phyloP scores from a whole-genome alignment of 2,797 vertebrate genomes.

The Lemur catta region DNA sequence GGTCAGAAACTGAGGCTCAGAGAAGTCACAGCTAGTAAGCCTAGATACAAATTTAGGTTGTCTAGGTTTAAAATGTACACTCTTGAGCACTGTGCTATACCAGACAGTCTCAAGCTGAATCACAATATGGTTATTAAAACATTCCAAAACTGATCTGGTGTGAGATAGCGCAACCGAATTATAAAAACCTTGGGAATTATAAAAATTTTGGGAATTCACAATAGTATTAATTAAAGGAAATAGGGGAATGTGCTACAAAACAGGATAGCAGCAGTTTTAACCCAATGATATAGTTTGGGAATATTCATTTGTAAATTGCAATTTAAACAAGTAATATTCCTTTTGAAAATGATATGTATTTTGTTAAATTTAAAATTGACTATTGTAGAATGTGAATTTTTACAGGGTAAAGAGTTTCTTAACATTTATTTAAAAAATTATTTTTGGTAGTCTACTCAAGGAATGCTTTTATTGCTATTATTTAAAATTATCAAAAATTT shows the following conservation, averaged over 20 bases:
- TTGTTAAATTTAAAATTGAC: background rate
- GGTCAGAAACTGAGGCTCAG: background rate
- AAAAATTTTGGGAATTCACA: background rate
- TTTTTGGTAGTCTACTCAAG: background rate
- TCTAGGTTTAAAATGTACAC: background rate
- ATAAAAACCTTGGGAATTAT: background rate
- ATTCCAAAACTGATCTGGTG: background rate
- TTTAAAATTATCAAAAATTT: background rate
- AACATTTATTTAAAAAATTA: background rate
- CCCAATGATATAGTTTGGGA: background rate
- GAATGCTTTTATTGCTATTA: background rate
- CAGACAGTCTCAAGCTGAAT: background rate
- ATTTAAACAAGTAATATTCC: background rate
- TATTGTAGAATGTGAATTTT: background rate
- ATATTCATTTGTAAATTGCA: background rate
- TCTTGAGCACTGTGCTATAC: background rate
- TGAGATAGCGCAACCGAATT: background rate
- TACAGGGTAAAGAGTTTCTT: background rate
- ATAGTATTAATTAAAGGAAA: conserved; percentile 3
- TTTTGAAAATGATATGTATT: background rate
- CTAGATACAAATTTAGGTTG: background rate
- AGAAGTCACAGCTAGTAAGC: background rate
- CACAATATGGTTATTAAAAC: background rate
- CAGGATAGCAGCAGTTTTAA: background rate
- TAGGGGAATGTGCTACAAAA: background rate